phyloP scores from a whole-genome alignment of 1,140 invertebrate species.

The Ruditapes philippinarum region DNA sequence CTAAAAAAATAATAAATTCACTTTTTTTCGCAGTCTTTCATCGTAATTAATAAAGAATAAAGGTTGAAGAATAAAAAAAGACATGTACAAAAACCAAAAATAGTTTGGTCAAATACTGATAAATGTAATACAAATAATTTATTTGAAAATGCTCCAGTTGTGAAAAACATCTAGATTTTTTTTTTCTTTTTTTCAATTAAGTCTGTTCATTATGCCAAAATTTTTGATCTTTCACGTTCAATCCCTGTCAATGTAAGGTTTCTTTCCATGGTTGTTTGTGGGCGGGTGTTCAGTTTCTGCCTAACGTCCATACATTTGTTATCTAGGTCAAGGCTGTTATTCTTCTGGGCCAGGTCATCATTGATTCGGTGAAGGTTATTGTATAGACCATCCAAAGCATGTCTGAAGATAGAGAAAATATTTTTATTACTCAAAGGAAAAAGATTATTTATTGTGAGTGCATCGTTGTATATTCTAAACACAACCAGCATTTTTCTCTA shows the following conservation, averaged over 20 bases:
- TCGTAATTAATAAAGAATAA: no score
- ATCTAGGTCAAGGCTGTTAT: constrained; percentile 86
- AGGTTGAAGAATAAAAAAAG: no score
- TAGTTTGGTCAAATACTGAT: not conserved
- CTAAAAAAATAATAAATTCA: no score
- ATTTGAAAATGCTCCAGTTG: constrained; percentile 1
- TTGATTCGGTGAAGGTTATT: constrained; percentile 86
- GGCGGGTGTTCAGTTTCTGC: constrained; percentile 82
- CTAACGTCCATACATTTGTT: constrained; percentile 85
- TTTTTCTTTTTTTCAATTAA: not conserved
- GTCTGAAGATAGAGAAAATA: constrained; percentile 82
- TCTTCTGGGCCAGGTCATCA: constrained; percentile 86
- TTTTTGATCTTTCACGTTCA: constrained; percentile 79
- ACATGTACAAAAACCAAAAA: constrained; percentile 11
- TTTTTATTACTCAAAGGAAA: no score
- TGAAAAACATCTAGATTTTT: not conserved
- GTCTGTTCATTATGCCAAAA: constrained; percentile 81
- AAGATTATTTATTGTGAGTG: no score
- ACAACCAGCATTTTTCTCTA: no score
- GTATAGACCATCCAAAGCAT: constrained; percentile 86
- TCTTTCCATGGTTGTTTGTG: constrained; percentile 81
- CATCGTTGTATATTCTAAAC: no score
- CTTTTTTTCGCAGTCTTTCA: no score
- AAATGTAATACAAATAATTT: constrained; percentile 18
- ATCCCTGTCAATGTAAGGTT: constrained; percentile 85